These are phyloP conservation scores for Petroica traversi DNA, from an alignment of 2,113 vertebrate genomes.

Conservation along the genomic window DNA sequence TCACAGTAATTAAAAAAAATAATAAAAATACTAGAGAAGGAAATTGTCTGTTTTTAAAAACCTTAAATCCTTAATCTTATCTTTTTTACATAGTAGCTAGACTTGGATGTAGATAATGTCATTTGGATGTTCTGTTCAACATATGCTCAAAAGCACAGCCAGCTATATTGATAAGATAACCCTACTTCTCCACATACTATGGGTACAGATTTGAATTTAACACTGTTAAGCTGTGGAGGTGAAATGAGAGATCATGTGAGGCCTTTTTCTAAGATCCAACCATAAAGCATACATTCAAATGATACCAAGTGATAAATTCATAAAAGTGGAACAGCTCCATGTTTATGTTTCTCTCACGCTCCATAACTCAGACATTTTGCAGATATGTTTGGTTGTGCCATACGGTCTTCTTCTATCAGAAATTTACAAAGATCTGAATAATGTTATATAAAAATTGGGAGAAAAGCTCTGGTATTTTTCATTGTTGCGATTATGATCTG, in stretches of 20 bases:
- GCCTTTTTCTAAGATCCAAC: neutral
- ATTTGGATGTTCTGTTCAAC: slow-evolving; percentile 34
- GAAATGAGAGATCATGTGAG: slow-evolving; percentile 14
- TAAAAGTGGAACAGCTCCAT: slow-evolving; percentile 14
- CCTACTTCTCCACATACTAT: neutral
- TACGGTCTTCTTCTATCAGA: slow-evolving; percentile 4
- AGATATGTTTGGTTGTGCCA: slow-evolving; percentile 17
- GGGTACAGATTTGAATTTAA: slow-evolving; percentile 30
- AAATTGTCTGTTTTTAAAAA: slow-evolving; percentile 1
- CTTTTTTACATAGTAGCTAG: neutral
- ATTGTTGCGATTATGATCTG: neutral
- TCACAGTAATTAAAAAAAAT: neutral
- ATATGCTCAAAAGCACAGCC: slow-evolving; percentile 22
- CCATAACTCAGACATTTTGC: slow-evolving; percentile 41
- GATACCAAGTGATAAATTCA: slow-evolving; percentile 40
- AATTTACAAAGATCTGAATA: slow-evolving; percentile 43
- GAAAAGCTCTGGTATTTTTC: slow-evolving; percentile 41
- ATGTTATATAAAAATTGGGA: slow-evolving; percentile 20
- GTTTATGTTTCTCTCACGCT: slow-evolving; percentile 35
- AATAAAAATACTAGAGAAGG: neutral
- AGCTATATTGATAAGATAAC: slow-evolving; percentile 34
- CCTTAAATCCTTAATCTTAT: neutral
- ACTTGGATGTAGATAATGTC: slow-evolving; percentile 25
- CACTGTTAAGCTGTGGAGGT: slow-evolving; percentile 18
- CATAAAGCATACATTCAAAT: slow-evolving; percentile 31